Percentiles rank a stretch among this genome's conserved stretches.
phyloP scores from a whole-genome alignment of 2,888 invertebrate species.

The Molorchus minor region DNA sequence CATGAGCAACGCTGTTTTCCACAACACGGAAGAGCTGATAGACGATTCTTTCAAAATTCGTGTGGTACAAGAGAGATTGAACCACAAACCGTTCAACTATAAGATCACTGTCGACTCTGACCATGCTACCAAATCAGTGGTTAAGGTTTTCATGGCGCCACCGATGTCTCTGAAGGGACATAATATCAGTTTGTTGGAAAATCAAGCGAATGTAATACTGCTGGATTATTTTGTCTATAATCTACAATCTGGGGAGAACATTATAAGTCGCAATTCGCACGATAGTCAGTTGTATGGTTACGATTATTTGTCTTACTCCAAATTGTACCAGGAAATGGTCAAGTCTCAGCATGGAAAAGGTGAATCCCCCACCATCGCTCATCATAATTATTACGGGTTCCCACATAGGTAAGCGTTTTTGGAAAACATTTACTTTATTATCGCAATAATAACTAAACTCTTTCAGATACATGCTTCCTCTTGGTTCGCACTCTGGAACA shows the following conservation, averaged over 20 bases:
- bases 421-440: not conserved
- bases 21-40: constrained; percentile 58
- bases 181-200: constrained; percentile 65
- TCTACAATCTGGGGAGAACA: constrained; percentile 72
- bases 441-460: not conserved
- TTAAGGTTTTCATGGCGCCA: constrained; percentile 76
- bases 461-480: constrained; percentile 66
- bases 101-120: constrained; percentile 70
- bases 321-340: constrained; percentile 70
- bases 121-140: constrained; percentile 66
- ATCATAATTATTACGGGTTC: constrained; percentile 72
- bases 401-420: constrained; percentile 65
- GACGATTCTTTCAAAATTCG: constrained; percentile 61
- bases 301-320: constrained; percentile 72
- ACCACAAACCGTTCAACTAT: constrained; percentile 74
- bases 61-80: constrained; percentile 74
- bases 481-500: constrained; percentile 72
- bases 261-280: constrained; percentile 73
- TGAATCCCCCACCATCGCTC: constrained; percentile 33
- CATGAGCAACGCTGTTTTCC: constrained; percentile 67
- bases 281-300: constrained; percentile 72
- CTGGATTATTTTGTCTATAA: constrained; percentile 70
- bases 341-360: constrained; percentile 61
- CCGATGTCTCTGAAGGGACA: constrained; percentile 71
- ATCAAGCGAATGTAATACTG: constrained; percentile 69